Percentiles rank a stretch among this genome's conserved stretches.
Conservation (phyloP, 2,113 vertebrate species). For the Stercorarius parasiticus region DNA sequence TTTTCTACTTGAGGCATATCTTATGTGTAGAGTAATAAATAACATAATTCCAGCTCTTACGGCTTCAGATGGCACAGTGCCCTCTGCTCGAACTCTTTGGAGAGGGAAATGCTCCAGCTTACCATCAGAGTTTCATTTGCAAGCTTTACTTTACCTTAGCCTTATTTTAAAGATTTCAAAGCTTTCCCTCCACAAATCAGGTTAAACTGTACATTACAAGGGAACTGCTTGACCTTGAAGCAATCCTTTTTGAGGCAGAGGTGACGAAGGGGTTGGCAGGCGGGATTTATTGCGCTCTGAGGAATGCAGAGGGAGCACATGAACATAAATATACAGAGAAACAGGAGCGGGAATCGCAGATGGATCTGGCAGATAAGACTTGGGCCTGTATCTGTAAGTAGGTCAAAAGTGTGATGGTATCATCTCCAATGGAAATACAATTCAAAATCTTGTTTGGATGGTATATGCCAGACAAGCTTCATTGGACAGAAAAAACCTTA, state of each 20-base stretch:
- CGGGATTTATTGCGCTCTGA: slow-evolving; percentile 57
- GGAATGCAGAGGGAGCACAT: slow-evolving; percentile 51
- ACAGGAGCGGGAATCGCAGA: slow-evolving; percentile 48
- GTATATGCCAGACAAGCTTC: slow-evolving; percentile 27
- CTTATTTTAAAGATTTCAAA: slow-evolving; percentile 73
- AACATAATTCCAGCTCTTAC: slow-evolving; percentile 14
- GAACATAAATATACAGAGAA: slow-evolving; percentile 65
- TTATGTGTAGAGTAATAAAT: slow-evolving; percentile 37
- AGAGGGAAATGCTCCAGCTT: slow-evolving; percentile 47
- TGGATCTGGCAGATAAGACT: slow-evolving; percentile 60
- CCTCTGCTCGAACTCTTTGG: slow-evolving; percentile 43
- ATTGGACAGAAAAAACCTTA: slow-evolving; percentile 49
- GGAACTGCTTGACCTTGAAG: slow-evolving; percentile 72
- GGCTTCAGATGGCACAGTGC: slow-evolving; percentile 47
- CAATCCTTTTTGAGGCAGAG: slow-evolving; percentile 68
- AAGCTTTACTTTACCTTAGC: slow-evolving; percentile 60
- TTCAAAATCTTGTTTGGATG: slow-evolving; percentile 40
- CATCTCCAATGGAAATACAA: slow-evolving; percentile 31
- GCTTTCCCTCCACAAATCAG: slow-evolving; percentile 74
- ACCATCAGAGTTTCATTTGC: slow-evolving; percentile 67
- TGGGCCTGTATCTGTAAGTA: slow-evolving; percentile 42
- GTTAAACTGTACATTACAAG: slow-evolving; percentile 72
- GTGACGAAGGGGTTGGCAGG: slow-evolving; percentile 65
- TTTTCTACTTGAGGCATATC: slow-evolving; percentile 18
- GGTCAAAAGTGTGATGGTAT: slow-evolving; percentile 41